phyloP scores from a whole-genome alignment of 1,140 invertebrate species.

The Gryllus bimaculatus region DNA sequence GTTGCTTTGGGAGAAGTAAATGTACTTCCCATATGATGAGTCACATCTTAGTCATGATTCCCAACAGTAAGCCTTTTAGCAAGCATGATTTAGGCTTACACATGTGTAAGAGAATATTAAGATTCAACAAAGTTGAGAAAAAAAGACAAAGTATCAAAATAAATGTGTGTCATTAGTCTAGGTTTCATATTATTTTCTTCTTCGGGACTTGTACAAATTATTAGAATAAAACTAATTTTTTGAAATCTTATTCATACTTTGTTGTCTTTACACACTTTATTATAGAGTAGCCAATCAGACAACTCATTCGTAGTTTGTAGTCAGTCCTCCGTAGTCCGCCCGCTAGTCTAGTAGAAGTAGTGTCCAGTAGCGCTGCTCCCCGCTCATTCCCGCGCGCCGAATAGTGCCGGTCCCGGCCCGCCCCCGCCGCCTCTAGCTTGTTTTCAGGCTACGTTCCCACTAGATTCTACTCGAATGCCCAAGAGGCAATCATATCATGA shows the following conservation, averaged over 20 bases:
- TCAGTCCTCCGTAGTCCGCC: constrained; percentile 8
- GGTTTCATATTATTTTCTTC: constrained; percentile 5
- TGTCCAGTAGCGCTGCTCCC: neutral
- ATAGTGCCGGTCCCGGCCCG: neutral
- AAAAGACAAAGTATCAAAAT: neutral
- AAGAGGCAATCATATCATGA: too few species aligned
- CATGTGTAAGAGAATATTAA: neutral
- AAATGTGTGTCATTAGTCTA: neutral
- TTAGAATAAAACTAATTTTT: constrained; percentile 20
- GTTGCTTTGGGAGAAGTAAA: constrained; percentile 4
- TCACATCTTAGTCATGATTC: neutral
- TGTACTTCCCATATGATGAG: neutral
- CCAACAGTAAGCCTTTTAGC: neutral
- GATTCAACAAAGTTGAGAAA: neutral
- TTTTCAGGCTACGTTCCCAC: too few species aligned
- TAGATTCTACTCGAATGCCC: too few species aligned
- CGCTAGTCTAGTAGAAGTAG: neutral
- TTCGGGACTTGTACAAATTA: neutral
- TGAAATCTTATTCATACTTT: constrained; percentile 18
- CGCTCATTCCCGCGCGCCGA: neutral
- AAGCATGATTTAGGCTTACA: neutral
- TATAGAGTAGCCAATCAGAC: neutral
- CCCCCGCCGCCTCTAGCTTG: too few species aligned
- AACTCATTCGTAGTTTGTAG: constrained; percentile 11
- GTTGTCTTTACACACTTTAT: constrained; percentile 15